A percentile compares a stretch with the other conserved stretches of the same genome.
Conservation (phyloP, 2,888 invertebrate genomes). For the Ellobium chinense region DNA sequence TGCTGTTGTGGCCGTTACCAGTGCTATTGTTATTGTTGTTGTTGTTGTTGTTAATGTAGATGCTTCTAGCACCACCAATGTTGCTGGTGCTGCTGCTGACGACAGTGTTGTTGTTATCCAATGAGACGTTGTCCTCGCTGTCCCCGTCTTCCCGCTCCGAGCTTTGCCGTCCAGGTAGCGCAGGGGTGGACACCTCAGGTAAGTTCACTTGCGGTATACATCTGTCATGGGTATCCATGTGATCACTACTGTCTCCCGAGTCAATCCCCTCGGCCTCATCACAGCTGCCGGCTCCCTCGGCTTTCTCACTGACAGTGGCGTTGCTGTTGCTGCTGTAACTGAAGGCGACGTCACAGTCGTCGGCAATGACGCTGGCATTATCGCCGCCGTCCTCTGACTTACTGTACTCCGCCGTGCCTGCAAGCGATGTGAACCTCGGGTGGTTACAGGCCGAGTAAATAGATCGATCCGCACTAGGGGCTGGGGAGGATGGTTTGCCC, state of each 20-base stretch:
- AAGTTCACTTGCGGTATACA: slow-evolving; percentile 17
- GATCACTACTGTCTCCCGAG: slow-evolving; percentile 9
- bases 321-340: neutral
- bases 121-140: neutral
- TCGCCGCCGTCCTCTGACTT: slow-evolving; percentile 32
- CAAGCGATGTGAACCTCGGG: slow-evolving; percentile 20
- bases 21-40: slow-evolving; percentile 14
- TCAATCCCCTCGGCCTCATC: neutral
- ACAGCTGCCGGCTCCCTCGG: neutral
- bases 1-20: slow-evolving; percentile 13
- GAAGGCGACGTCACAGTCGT: slow-evolving; percentile 21
- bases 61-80: neutral
- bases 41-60: slow-evolving; percentile 48
- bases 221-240: slow-evolving; percentile 41
- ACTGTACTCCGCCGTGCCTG: slow-evolving; percentile 37
- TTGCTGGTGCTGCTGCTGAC: neutral
- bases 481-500: slow-evolving; percentile 1
- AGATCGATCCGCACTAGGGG: slow-evolving; percentile 7
- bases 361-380: slow-evolving; percentile 23
- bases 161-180: slow-evolving; percentile 23
- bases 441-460: slow-evolving; percentile 14
- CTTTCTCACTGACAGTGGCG: slow-evolving; percentile 9
- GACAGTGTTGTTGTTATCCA: neutral
- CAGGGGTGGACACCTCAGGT: slow-evolving; percentile 33
- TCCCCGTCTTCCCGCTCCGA: neutral